Evolutionary conservation across 1,140 invertebrate species (phyloP).

Genomic region (Drosophila nigromelanica): DNA sequence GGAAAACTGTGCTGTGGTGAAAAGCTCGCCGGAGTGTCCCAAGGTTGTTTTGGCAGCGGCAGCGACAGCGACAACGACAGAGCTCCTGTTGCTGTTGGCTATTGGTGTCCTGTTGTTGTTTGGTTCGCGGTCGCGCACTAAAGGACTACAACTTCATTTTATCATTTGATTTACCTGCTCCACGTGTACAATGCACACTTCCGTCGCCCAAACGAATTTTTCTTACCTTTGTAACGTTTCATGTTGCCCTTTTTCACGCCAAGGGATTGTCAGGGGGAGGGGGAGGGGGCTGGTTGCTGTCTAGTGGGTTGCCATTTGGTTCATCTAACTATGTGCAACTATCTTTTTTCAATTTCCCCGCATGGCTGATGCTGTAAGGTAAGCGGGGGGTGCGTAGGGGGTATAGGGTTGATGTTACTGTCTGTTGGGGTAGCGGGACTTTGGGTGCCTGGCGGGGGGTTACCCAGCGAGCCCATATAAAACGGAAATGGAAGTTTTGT

Average conservation of each 20-base stretch:
- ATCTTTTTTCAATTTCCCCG: constrained; percentile 80
- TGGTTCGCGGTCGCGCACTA: constrained; percentile 20
- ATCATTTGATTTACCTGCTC: constrained; percentile 78
- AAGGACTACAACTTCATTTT: constrained; percentile 66
- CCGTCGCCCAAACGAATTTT: constrained; percentile 55
- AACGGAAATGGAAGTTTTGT: constrained; percentile 82
- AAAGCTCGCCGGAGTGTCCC: constrained; percentile 63
- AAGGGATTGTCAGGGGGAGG: not conserved
- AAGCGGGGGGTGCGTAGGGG: not conserved
- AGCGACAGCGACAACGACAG: not conserved
- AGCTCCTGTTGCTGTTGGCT: constrained; percentile 59
- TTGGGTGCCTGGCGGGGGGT: not conserved
- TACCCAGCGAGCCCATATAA: constrained; percentile 64
- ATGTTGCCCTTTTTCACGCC: constrained; percentile 34
- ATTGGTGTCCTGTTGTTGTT: not conserved
- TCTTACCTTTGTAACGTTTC: constrained; percentile 45
- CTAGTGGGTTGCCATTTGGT: constrained; percentile 31
- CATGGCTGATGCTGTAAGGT: constrained; percentile 39
- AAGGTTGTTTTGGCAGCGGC: constrained; percentile 47
- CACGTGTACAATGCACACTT: constrained; percentile 76
- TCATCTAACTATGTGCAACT: constrained; percentile 65
- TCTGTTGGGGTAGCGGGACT: constrained; percentile 4
- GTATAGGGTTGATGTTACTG: constrained; percentile 20
- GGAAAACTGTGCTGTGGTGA: constrained; percentile 41
- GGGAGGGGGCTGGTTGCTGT: not conserved